Percentiles rank a stretch among this genome's conserved stretches.
Evolutionary conservation across 2,797 vertebrate species (phyloP).

Genomic region (Remorina albescens): DNA sequence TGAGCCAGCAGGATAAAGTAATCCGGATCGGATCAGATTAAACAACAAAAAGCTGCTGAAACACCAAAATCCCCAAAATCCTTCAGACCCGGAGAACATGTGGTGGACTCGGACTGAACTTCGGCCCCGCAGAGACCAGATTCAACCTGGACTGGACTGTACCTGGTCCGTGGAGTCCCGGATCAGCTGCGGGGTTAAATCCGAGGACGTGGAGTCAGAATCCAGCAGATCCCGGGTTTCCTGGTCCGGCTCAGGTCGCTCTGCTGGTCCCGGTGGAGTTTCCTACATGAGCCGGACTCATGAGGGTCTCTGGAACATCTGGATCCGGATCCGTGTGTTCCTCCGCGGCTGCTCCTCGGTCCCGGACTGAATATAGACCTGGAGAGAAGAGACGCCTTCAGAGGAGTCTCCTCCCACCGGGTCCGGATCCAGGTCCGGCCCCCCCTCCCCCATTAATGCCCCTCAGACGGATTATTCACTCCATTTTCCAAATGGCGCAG

Average conservation of each 20-base stretch:
- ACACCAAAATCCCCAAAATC: no score
- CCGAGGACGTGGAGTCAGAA: not conserved
- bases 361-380: not conserved
- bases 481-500: slow-evolving; percentile 25
- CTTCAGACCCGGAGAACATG: no score
- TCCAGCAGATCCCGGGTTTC: not conserved
- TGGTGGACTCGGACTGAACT: no score
- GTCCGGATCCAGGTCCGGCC: no score
- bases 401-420: slow-evolving; percentile 44
- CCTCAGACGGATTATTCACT: slow-evolving; percentile 20
- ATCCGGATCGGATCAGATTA: no score
- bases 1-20: no score
- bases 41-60: no score
- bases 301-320: no score
- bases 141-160: no score
- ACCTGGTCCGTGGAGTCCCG: not conserved
- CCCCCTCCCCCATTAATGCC: slow-evolving; percentile 15
- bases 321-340: not conserved
- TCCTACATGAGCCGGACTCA: not conserved
- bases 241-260: not conserved
- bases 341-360: not conserved
- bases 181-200: not conserved
- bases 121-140: no score
- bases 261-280: not conserved
- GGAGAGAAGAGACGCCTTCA: slow-evolving; percentile 42